Evolutionary conservation across 2,113 vertebrate species (phyloP).

Genomic region (Columba janthina): DNA sequence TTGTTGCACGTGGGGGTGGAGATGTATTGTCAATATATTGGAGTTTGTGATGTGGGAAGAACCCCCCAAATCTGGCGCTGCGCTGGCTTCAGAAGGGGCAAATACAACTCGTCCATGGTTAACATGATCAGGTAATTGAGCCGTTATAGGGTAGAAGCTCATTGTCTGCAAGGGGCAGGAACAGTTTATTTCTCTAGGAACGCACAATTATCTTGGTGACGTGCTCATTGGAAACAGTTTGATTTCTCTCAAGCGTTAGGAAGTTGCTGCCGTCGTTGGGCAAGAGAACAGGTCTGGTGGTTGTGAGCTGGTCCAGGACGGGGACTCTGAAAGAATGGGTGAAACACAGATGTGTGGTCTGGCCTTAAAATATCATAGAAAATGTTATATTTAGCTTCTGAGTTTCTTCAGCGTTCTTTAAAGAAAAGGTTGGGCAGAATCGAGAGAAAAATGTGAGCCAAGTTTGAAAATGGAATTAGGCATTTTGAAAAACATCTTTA

Average conservation of each 20-base stretch:
- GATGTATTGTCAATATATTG: background rate
- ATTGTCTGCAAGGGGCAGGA: background rate
- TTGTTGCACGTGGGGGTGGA: background rate
- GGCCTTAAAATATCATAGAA: background rate
- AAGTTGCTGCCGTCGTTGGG: background rate
- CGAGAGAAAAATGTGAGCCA: conserved; percentile 18
- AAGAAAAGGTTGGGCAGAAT: conserved; percentile 16
- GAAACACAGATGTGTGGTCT: background rate
- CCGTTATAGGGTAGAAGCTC: background rate
- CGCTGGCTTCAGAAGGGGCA: background rate
- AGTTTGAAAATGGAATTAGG: conserved; percentile 60
- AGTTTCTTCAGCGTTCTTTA: conserved; percentile 7
- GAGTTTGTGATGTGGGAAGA: background rate
- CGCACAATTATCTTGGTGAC: no score
- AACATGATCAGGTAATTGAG: accelerated
- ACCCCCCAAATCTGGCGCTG: background rate
- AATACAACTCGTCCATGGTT: background rate
- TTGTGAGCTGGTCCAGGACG: background rate
- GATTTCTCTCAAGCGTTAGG: background rate
- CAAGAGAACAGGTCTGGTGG: background rate
- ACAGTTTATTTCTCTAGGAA: background rate
- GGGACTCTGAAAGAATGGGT: background rate
- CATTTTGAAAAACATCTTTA: conserved; percentile 55
- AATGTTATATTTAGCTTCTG: background rate
- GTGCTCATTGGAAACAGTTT: background rate